Evolutionary conservation across 2,888 invertebrate species (phyloP), one percentile per base, ranked within the genome.

Genomic region (Loripinus fragilis): DNA sequence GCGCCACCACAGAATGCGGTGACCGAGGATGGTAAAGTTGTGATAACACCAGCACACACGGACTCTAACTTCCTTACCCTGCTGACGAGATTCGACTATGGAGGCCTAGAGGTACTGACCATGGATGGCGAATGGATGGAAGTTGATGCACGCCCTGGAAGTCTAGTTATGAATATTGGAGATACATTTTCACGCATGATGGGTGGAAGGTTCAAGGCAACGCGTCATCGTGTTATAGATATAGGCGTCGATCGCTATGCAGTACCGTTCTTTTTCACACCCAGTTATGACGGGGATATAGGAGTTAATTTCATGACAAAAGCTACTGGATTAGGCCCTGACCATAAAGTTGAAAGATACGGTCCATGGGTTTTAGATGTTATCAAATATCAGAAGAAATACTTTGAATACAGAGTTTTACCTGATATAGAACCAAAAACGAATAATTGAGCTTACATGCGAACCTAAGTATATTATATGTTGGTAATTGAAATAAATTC

Each of bases 121-220:
- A 69, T 72, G 15, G 78, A 79, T 17, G 85, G 80, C 12, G 69
- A 78, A 23, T 88, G 88, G 88, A 42, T 79, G 33, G 85, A 74
- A n/a, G 85, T 88, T 7, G 80, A 85, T 41, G 79, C 82, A 2
- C 78, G 86, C 12, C 88, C 87, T 7, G 75, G 81, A n/a, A 85
- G 86, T 38, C 80, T 88, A 0, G 86, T 88, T 41, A 86, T 88
- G 85, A 88, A 88, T 65, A 87, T 88, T 41, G 87, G 87, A 1
- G 88, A 88, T 72, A 81, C 86, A 65, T 83, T 88, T 74, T 85
- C 87, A 10, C 70, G 82, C n/a, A 85, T 87, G 83, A 87, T 85
- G 71, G 86, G 85, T 2, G 87, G 86, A 0, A 71, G 84, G 20
- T 80, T 87, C 70, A 87, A 86, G 52, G 87, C 88, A 15, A 88